phyloP scores from a whole-genome alignment of 2,797 vertebrate species.

The Podarcis siculus region DNA sequence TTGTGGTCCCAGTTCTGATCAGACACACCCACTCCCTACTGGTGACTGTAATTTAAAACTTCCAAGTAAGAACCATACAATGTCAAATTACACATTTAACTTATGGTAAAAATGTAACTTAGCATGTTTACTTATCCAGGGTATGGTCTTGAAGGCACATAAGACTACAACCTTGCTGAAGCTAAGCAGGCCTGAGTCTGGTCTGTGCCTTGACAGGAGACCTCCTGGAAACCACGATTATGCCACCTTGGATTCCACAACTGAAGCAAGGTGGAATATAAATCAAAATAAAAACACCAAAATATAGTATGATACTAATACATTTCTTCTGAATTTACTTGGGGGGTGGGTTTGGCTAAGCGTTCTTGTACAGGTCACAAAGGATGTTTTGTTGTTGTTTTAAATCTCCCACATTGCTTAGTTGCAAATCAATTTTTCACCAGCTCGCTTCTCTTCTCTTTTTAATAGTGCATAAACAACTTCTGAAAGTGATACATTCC shows the following conservation, averaged over 20 bases:
- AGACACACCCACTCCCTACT: not conserved
- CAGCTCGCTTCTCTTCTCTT: not conserved
- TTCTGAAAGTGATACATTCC: not conserved
- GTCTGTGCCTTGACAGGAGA: too few relatives aligned
- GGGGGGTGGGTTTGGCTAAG: not conserved
- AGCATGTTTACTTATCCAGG: too few relatives aligned
- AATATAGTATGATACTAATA: not conserved
- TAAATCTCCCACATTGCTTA: not conserved
- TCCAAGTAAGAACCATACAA: not conserved
- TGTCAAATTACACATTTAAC: not conserved
- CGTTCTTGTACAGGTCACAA: not conserved
- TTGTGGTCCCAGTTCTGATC: not conserved
- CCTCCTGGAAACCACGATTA: too few relatives aligned
- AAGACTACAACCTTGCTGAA: too few relatives aligned
- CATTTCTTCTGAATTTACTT: not conserved
- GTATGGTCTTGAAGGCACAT: too few relatives aligned
- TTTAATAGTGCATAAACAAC: not conserved
- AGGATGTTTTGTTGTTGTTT: not conserved
- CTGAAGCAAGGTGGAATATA: too few relatives aligned
- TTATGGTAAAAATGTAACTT: not conserved
- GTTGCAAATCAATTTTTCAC: not conserved
- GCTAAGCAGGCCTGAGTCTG: too few relatives aligned
- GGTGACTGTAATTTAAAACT: not conserved
- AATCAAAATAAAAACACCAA: too few relatives aligned
- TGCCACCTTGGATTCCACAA: too few relatives aligned